Conservation (phyloP, 2,888 invertebrate genomes). For the Drosophila mercatorum region DNA sequence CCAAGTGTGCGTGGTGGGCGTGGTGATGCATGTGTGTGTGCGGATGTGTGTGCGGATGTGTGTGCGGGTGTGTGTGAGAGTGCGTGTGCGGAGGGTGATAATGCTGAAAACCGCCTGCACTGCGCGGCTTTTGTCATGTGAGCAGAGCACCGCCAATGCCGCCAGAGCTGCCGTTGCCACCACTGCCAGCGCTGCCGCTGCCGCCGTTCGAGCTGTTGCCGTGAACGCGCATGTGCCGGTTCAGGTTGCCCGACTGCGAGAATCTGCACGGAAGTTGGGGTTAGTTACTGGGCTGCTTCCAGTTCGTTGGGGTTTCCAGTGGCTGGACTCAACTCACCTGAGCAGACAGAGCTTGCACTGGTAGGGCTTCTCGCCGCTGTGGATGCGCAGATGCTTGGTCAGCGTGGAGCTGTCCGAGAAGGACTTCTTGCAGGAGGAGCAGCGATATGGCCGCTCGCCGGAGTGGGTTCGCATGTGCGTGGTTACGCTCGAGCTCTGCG, state of each 20-base stretch:
- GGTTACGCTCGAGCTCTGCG: slow-evolving; percentile 97
- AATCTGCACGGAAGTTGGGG: slow-evolving; percentile 86
- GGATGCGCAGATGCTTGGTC: slow-evolving; percentile 95
- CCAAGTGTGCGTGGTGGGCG: slow-evolving; percentile 60
- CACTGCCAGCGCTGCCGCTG: slow-evolving; percentile 16
- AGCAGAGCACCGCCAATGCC: slow-evolving; percentile 84
- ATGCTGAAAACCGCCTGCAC: slow-evolving; percentile 83
- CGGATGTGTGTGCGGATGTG: slow-evolving; percentile 47
- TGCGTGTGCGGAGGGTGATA: slow-evolving; percentile 81
- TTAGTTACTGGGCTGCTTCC: slow-evolving; percentile 29
- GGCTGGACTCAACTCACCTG: slow-evolving; percentile 85
- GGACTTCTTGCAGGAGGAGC: slow-evolving; percentile 98
- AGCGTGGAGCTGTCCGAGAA: slow-evolving; percentile 99
- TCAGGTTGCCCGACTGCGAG: slow-evolving; percentile 99
- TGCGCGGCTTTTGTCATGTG: slow-evolving; percentile 87
- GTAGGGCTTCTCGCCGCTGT: slow-evolving; percentile 95
- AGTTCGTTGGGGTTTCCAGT: slow-evolving; percentile 17
- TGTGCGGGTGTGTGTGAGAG: slow-evolving; percentile 57
- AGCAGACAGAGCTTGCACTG: slow-evolving; percentile 98
- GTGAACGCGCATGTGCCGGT: slow-evolving; percentile 99
- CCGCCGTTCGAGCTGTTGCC: slow-evolving; percentile 86
- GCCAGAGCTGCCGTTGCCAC: slow-evolving; percentile 38
- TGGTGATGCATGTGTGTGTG: slow-evolving; percentile 51
- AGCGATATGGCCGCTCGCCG: slow-evolving; percentile 98
- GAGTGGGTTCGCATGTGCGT: slow-evolving; percentile 99